Evolutionary conservation across 2,888 invertebrate genomes (phyloP).

Genomic region (Diaprepes abbreviatus): DNA sequence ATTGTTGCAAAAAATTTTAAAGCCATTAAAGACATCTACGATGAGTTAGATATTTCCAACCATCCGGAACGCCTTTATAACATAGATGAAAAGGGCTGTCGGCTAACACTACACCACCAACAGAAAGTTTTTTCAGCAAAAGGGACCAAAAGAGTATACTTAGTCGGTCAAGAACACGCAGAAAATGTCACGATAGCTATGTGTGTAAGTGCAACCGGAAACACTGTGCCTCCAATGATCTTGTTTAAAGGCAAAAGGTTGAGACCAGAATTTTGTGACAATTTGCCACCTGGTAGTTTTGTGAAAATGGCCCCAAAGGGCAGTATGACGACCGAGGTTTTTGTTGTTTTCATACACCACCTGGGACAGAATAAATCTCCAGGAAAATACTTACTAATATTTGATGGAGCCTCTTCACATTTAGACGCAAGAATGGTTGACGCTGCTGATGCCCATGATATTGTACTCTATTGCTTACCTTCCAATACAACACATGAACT

Average conservation of each 20-base stretch:
- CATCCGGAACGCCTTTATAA: background rate
- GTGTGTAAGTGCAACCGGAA: conserved; percentile 57
- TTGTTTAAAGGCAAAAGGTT: conserved; percentile 54
- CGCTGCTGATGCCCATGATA: background rate
- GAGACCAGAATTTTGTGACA: conserved; percentile 51
- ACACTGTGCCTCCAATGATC: conserved; percentile 56
- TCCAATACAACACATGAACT: conserved; percentile 62
- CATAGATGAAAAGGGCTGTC: conserved; percentile 56
- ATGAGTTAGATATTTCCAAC: background rate
- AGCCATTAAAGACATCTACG: background rate
- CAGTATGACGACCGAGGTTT: conserved; percentile 54
- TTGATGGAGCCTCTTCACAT: conserved; percentile 57
- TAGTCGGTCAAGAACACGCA: conserved; percentile 57
- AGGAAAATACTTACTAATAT: conserved; percentile 49
- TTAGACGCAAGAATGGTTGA: background rate
- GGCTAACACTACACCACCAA: conserved; percentile 51
- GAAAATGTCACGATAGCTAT: conserved; percentile 60
- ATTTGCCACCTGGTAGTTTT: conserved; percentile 48
- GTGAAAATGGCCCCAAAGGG: conserved; percentile 54
- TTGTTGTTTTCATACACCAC: conserved; percentile 35
- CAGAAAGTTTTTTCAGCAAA: conserved; percentile 48
- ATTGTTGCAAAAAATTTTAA: conserved; percentile 15
- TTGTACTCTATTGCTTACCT: conserved; percentile 50
- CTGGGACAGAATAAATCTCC: background rate
- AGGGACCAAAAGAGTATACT: conserved; percentile 50